A percentile compares a stretch with the other conserved stretches of the same genome.
These are phyloP conservation scores for Drosophila planitibia DNA, from an alignment of 2,888 invertebrate species.

Conservation along the genomic window DNA sequence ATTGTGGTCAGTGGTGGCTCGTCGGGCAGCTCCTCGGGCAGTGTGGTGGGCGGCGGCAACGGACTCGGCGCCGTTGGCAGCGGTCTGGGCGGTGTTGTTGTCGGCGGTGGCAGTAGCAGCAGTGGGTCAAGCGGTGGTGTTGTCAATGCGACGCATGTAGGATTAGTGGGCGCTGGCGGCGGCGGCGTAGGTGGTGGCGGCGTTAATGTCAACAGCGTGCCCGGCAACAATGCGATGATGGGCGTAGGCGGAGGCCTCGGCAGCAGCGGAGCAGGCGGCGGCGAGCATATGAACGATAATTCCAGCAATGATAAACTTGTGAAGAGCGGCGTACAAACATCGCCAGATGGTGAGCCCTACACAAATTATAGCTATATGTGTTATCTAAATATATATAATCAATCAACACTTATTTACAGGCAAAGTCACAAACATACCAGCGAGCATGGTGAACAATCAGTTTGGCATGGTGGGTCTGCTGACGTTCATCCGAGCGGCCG, in stretches of 20 bases:
- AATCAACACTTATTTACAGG: constrained; percentile 86
- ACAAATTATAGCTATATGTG: background rate
- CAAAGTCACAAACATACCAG: constrained; percentile 99
- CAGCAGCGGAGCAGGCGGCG: constrained; percentile 74
- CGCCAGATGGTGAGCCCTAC: constrained; percentile 91
- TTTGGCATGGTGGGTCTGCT: constrained; percentile 99
- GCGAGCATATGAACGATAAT: constrained; percentile 85
- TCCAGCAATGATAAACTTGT: constrained; percentile 86
- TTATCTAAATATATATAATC: background rate
- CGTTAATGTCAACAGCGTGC: constrained; percentile 62
- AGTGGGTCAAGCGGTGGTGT: constrained; percentile 55
- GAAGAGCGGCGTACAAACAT: constrained; percentile 96
- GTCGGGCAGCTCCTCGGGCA: constrained; percentile 65
- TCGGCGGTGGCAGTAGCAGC: constrained; percentile 52
- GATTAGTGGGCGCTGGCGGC: constrained; percentile 54
- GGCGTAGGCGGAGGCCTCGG: constrained; percentile 74
- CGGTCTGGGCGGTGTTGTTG: constrained; percentile 60
- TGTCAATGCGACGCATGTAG: constrained; percentile 69
- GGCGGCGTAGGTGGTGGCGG: constrained; percentile 37
- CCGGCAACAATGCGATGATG: constrained; percentile 77
- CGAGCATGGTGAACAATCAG: constrained; percentile 99
- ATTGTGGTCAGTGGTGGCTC: constrained; percentile 83
- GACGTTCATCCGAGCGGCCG: constrained; percentile 98
- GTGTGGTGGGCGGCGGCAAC: constrained; percentile 73
- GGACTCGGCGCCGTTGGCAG: constrained; percentile 75